A percentile compares a stretch with the other conserved stretches of the same genome.
Conservation (phyloP, 2,113 vertebrate species). For the Sorex araneus region DNA sequence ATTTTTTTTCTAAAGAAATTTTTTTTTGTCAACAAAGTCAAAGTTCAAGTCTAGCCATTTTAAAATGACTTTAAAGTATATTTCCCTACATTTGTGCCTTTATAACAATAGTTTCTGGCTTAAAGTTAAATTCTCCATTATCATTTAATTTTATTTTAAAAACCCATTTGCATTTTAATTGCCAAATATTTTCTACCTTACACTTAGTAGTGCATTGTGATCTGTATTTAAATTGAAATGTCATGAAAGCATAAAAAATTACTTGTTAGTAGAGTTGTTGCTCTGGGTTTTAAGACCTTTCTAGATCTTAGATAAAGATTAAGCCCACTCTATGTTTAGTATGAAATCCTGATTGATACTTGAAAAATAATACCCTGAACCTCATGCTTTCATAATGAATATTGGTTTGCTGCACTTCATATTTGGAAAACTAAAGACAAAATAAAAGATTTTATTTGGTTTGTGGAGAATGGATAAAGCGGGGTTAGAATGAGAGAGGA, state of each 20-base stretch:
- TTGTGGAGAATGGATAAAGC: neutral
- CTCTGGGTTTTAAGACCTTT: constrained; percentile 44
- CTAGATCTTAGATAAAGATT: constrained; percentile 56
- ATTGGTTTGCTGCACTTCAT: neutral
- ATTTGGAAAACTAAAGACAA: constrained; percentile 39
- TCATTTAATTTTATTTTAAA: too few species aligned
- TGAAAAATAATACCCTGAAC: constrained; percentile 9
- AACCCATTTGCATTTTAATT: constrained; percentile 88
- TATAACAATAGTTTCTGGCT: constrained; percentile 76
- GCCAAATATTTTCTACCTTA: constrained; percentile 74
- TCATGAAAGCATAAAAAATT: constrained; percentile 80
- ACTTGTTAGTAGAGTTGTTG: constrained; percentile 77
- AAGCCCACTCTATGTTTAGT: constrained; percentile 20
- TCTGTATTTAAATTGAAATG: constrained; percentile 83
- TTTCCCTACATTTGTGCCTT: constrained; percentile 76
- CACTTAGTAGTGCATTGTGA: constrained; percentile 79
- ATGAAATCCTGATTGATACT: constrained; percentile 37
- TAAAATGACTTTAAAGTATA: constrained; percentile 83
- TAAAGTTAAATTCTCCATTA: constrained; percentile 82
- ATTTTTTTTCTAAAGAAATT: constrained; percentile 63
- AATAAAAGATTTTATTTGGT: constrained; percentile 3
- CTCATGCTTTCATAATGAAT: constrained; percentile 52
- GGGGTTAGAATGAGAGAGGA: too few species aligned
- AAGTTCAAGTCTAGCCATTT: constrained; percentile 73
- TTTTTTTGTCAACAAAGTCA: constrained; percentile 78